Evolutionary conservation across 2,113 vertebrate species (phyloP).

Genomic region (Vombatus ursinus): DNA sequence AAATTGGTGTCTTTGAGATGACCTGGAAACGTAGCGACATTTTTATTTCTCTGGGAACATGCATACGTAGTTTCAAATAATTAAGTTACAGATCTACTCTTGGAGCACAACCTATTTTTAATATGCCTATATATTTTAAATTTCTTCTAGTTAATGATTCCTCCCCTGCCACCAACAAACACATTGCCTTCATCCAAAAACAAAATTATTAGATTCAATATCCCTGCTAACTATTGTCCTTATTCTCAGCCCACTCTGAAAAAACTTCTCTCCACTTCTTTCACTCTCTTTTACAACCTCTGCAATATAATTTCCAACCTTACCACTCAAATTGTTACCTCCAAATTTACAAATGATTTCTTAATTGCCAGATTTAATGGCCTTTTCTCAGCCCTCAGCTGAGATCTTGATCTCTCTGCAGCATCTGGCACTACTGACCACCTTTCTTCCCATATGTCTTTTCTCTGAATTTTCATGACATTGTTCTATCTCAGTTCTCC

Average conservation of each 20-base stretch:
- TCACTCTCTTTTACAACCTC: not conserved
- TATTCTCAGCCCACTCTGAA: not conserved
- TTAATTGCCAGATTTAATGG: not conserved
- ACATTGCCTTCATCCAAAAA: not conserved
- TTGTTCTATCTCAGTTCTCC: not conserved
- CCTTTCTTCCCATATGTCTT: not conserved
- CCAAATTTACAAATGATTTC: not conserved
- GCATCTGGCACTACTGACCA: not conserved
- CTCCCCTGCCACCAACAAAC: not conserved
- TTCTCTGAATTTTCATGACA: not conserved
- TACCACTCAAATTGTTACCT: not conserved
- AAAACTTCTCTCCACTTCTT: not conserved
- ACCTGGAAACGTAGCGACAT: constrained; percentile 15
- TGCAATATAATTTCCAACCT: not conserved
- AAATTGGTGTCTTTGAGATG: not conserved
- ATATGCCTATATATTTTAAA: not conserved
- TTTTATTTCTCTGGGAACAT: constrained; percentile 26
- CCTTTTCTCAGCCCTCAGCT: not conserved
- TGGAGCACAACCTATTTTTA: constrained; percentile 16
- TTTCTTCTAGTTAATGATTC: constrained; percentile 4
- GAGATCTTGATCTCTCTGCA: not conserved
- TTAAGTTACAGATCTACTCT: constrained; percentile 26
- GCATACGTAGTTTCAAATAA: constrained; percentile 30
- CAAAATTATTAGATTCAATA: not conserved
- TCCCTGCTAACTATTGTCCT: not conserved